Percentiles rank a stretch among this genome's conserved stretches.
phyloP scores from a whole-genome alignment of 2,113 vertebrate species.

The Nanorana parkeri region DNA sequence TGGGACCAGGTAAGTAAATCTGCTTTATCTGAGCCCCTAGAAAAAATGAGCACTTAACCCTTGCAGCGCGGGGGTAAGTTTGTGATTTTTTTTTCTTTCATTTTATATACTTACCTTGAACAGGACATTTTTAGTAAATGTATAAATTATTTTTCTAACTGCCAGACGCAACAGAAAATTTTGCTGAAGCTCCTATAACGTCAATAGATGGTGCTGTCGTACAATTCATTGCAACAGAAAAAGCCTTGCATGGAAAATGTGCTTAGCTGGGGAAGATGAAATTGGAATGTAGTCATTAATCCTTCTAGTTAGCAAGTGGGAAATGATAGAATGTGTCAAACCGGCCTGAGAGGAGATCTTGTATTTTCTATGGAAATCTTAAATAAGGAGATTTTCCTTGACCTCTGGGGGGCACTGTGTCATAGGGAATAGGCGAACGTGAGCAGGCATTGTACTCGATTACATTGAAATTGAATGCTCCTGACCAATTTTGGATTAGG shows the following conservation, averaged over 20 bases:
- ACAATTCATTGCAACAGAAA: constrained; percentile 60
- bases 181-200: neutral
- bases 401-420: constrained; percentile 30
- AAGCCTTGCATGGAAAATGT: constrained; percentile 30
- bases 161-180: neutral
- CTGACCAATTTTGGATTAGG: constrained; percentile 3
- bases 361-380: constrained; percentile 22
- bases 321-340: constrained; percentile 31
- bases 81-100: too few species aligned
- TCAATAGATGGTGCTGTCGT: constrained; percentile 79
- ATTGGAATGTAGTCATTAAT: constrained; percentile 56
- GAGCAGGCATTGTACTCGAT: neutral
- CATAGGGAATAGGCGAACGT: constrained; percentile 31
- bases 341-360: constrained; percentile 52
- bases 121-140: constrained; percentile 10
- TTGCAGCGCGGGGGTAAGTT: too few species aligned
- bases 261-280: constrained; percentile 55
- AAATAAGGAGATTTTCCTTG: constrained; percentile 47
- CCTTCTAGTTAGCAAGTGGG: constrained; percentile 59
- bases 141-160: neutral
- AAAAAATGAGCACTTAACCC: too few species aligned
- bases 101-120: neutral
- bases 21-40: too few species aligned
- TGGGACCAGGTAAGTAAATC: too few species aligned
- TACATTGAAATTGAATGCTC: constrained; percentile 21